These are phyloP conservation scores for Coracias cyanogaster DNA, from an alignment of 2,797 vertebrate species.

Conservation along the genomic window DNA sequence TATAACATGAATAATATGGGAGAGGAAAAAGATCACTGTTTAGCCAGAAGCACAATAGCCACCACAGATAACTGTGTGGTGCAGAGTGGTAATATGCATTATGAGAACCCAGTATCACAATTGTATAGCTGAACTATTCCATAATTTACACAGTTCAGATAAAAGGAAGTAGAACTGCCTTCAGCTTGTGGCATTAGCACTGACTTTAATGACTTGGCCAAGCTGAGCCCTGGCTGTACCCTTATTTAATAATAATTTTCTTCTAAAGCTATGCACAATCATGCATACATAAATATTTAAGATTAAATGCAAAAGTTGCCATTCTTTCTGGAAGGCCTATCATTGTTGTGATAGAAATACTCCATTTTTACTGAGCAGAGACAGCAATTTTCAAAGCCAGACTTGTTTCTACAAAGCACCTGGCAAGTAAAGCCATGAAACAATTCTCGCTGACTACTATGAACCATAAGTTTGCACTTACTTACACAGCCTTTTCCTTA, in stretches of 20 bases:
- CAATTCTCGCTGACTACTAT: neutral
- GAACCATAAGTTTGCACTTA: neutral
- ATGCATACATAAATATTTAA: neutral
- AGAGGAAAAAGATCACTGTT: neutral
- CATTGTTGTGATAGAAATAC: neutral
- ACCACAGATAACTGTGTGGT: neutral
- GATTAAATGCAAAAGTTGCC: neutral
- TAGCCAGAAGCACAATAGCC: neutral
- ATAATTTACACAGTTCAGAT: neutral
- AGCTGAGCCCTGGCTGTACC: neutral
- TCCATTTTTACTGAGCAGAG: neutral
- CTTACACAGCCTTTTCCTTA: neutral
- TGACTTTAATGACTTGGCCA: neutral
- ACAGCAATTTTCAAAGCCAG: neutral
- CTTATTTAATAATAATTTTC: neutral
- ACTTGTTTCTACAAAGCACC: neutral
- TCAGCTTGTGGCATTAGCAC: neutral
- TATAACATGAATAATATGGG: neutral
- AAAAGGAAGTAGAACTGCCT: neutral
- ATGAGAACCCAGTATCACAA: neutral
- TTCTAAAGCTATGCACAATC: neutral
- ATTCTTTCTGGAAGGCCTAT: neutral
- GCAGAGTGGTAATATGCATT: neutral
- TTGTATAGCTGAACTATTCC: neutral
- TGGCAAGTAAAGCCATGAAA: neutral